Conservation (phyloP, 2,888 invertebrate species). For the Hedychridium roseum region DNA sequence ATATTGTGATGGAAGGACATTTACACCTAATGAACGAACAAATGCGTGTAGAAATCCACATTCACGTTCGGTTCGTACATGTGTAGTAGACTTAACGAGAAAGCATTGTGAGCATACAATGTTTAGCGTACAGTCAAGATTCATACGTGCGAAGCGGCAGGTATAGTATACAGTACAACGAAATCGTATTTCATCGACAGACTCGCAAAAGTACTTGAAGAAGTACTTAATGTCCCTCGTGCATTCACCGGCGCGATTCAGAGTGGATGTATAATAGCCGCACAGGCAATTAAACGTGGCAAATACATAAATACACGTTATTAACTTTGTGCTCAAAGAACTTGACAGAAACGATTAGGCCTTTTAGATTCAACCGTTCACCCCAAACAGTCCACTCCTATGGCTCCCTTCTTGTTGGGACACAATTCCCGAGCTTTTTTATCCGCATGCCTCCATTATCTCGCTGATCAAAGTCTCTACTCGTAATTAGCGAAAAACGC, state of each 20-base stretch:
- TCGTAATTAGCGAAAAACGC: background rate
- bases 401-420: constrained; percentile 25
- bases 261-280: constrained; percentile 41
- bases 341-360: constrained; percentile 48
- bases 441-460: constrained; percentile 27
- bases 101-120: no score
- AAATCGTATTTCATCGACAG: constrained; percentile 29
- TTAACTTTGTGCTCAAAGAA: constrained; percentile 56
- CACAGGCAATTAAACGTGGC: constrained; percentile 52
- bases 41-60: no score
- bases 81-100: no score
- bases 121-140: no score
- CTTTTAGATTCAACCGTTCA: constrained; percentile 45
- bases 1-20: no score
- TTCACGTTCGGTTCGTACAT: no score
- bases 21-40: no score
- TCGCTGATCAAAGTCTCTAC: constrained; percentile 32
- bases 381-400: constrained; percentile 21
- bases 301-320: constrained; percentile 58
- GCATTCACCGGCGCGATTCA: constrained; percentile 32
- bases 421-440: constrained; percentile 47
- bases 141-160: no score
- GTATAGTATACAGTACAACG: constrained; percentile 8
- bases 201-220: constrained; percentile 24
- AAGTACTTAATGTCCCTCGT: constrained; percentile 34